These are phyloP conservation scores for Drosophila novamexicana DNA, from an alignment of 1,140 invertebrate genomes.

Conservation along the genomic window DNA sequence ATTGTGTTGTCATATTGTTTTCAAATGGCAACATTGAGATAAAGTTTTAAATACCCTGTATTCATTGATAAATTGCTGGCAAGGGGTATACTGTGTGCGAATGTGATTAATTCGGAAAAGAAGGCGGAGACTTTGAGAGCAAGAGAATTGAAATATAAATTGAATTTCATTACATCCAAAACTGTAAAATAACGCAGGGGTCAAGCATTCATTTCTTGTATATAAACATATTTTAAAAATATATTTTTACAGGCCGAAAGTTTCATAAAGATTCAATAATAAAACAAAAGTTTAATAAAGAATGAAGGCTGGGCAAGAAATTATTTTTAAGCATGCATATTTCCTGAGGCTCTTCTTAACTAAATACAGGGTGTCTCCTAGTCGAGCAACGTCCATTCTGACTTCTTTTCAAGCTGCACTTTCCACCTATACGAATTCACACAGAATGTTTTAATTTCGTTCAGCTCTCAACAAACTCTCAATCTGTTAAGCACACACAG, in stretches of 20 bases:
- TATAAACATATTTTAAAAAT: too few relatives aligned
- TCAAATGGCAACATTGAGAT: constrained; percentile 9
- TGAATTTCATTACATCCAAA: too few relatives aligned
- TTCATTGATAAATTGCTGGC: neutral
- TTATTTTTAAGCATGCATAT: too few relatives aligned
- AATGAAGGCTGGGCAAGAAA: too few relatives aligned
- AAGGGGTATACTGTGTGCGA: neutral
- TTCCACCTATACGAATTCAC: constrained; percentile 22
- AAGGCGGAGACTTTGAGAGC: too few relatives aligned
- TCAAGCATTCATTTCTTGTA: too few relatives aligned
- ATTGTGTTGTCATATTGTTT: constrained; percentile 1
- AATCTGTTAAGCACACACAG: constrained; percentile 32
- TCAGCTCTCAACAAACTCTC: constrained; percentile 28
- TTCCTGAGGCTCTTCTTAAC: neutral
- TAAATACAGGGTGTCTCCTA: neutral
- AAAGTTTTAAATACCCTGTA: constrained; percentile 4
- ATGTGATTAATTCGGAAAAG: too few relatives aligned
- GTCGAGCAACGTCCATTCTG: neutral
- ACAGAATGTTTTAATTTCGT: constrained; percentile 47
- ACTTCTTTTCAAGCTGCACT: neutral
- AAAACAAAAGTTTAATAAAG: too few relatives aligned
- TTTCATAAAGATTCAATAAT: too few relatives aligned
- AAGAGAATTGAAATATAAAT: too few relatives aligned
- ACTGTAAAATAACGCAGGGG: too few relatives aligned
- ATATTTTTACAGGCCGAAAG: too few relatives aligned